phyloP scores from a whole-genome alignment of 2,113 vertebrate species.

The Oncorhynchus mykiss region DNA sequence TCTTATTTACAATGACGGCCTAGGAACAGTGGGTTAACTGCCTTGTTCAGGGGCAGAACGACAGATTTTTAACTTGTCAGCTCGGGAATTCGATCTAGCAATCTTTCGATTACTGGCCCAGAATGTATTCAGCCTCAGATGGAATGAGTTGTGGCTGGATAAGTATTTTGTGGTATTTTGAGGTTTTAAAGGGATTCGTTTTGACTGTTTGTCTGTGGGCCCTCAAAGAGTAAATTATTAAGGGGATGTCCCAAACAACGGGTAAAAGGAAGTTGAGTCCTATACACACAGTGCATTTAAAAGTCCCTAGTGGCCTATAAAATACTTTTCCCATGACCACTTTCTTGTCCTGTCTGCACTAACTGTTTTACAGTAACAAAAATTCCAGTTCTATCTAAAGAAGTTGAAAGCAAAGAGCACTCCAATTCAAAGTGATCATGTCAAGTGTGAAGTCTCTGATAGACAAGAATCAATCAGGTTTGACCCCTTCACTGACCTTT shows the following conservation, averaged over 20 bases:
- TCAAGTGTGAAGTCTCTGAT: too few relatives aligned
- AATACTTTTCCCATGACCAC: constrained; percentile 54
- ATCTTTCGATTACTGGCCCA: background rate
- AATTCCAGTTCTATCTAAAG: too few relatives aligned
- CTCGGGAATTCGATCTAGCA: too few relatives aligned
- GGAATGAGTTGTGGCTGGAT: constrained; percentile 58
- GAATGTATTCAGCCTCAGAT: constrained; percentile 55
- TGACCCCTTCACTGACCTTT: constrained; percentile 4
- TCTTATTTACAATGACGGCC: too few relatives aligned
- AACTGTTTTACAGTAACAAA: constrained; percentile 35
- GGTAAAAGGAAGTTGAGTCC: constrained; percentile 42
- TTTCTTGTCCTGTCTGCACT: constrained; percentile 46
- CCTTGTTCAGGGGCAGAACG: too few relatives aligned
- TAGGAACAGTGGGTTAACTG: too few relatives aligned
- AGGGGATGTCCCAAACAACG: constrained; percentile 37
- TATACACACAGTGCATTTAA: background rate
- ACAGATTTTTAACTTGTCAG: too few relatives aligned
- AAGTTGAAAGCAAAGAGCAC: too few relatives aligned
- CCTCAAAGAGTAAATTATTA: background rate
- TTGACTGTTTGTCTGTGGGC: background rate
- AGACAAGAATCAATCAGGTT: background rate
- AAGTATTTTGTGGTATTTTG: constrained; percentile 42
- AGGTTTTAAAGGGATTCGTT: constrained; percentile 45
- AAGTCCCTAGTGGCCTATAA: constrained; percentile 33
- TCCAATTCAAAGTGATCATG: too few relatives aligned